Conservation (phyloP, 1,140 invertebrate genomes). For the Anoplolepis gracilipes region DNA sequence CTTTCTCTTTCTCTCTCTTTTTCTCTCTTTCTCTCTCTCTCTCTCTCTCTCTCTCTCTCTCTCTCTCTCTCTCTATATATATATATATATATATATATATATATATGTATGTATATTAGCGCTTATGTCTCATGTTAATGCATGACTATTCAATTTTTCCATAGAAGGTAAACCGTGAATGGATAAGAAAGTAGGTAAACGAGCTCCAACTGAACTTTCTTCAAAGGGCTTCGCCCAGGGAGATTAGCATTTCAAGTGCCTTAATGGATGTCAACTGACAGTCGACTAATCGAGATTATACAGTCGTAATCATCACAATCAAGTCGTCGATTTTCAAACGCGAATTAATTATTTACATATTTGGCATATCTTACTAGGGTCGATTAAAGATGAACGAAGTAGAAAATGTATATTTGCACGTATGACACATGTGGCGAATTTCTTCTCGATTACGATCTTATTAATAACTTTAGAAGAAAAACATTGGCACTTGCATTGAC, state of each 20-base stretch:
- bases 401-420: conserved; percentile 34
- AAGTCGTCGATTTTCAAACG: conserved; percentile 30
- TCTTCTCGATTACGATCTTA: neutral
- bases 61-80: too few relatives aligned
- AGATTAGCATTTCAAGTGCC: conserved; percentile 82
- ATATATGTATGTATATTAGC: conserved; percentile 45
- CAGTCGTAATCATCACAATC: conserved; percentile 41
- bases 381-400: conserved; percentile 9
- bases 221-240: conserved; percentile 67
- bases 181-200: conserved; percentile 66
- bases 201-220: conserved; percentile 71
- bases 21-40: neutral
- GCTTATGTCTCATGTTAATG: conserved; percentile 70
- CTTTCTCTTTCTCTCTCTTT: neutral
- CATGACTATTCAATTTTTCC: conserved; percentile 64
- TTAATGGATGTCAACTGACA: conserved; percentile 75
- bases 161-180: conserved; percentile 65
- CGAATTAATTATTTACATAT: conserved; percentile 22
- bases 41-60: too few relatives aligned
- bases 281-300: conserved; percentile 66
- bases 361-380: conserved; percentile 14
- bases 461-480: neutral
- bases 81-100: neutral
- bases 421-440: neutral
- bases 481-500: neutral